Conservation (phyloP, 2,113 vertebrate species). For the Brachyhypopomus gauderio region DNA sequence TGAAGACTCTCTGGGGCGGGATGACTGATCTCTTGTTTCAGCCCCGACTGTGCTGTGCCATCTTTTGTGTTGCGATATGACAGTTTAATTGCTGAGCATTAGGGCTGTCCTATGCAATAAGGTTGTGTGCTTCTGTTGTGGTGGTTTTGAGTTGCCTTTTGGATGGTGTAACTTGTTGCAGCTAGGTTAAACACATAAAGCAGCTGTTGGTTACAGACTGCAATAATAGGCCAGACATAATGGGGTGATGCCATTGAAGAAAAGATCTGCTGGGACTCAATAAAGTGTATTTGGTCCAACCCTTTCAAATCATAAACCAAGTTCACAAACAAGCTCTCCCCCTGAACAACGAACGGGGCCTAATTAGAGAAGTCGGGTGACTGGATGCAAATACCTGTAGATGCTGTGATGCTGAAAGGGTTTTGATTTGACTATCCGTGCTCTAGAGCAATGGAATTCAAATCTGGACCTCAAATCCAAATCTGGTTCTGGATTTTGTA, state of each 20-base stretch:
- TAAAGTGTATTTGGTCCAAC: neutral
- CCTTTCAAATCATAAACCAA: neutral
- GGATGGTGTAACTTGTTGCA: neutral
- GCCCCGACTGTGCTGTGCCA: constrained; percentile 32
- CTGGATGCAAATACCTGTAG: neutral
- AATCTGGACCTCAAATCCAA: neutral
- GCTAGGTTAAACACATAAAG: neutral
- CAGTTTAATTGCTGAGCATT: constrained; percentile 41
- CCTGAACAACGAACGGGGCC: neutral
- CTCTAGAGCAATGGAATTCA: neutral
- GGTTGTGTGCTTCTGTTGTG: constrained; percentile 26
- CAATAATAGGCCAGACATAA: neutral
- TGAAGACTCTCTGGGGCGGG: constrained; percentile 37
- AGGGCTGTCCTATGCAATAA: constrained; percentile 39
- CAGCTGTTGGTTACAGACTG: constrained; percentile 10
- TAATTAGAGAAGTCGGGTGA: neutral
- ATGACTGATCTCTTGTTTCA: constrained; percentile 49
- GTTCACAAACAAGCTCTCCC: neutral
- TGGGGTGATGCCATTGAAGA: constrained; percentile 1
- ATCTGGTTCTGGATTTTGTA: too few relatives aligned
- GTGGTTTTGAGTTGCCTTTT: constrained; percentile 13
- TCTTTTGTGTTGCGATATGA: constrained; percentile 46
- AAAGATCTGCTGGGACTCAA: neutral
- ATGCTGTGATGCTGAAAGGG: neutral
- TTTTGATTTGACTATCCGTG: neutral